Evolutionary conservation across 2,888 invertebrate genomes (phyloP).

Genomic region (Phalera bucephala): DNA sequence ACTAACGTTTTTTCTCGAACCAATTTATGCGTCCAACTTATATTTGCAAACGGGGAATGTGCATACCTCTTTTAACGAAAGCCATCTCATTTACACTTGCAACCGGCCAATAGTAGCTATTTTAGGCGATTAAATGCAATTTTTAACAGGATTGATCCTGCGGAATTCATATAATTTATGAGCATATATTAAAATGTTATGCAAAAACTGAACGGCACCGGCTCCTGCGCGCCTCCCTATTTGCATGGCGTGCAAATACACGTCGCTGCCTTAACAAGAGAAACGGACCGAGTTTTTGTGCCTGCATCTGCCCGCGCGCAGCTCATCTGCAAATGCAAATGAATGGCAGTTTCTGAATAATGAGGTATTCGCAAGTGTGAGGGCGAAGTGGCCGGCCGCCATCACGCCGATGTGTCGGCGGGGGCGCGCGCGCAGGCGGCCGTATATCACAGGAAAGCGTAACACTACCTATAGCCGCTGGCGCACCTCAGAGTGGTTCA

Average conservation of each 20-base stretch:
- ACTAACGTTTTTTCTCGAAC: not conserved
- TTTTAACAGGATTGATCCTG: not conserved
- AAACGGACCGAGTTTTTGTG: constrained; percentile 3
- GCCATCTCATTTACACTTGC: not conserved
- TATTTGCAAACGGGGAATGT: not conserved
- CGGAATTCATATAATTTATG: not conserved
- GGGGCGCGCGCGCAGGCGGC: too few species aligned
- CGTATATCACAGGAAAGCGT: too few species aligned
- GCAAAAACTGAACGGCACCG: not conserved
- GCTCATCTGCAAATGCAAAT: constrained; percentile 10
- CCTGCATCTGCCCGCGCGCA: constrained; percentile 10
- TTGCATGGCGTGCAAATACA: not conserved
- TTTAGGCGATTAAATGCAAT: too few species aligned
- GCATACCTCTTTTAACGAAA: not conserved
- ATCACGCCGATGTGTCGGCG: too few species aligned
- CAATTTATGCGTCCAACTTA: not conserved
- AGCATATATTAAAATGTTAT: not conserved
- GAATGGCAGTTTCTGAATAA: constrained; percentile 1
- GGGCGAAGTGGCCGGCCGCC: too few species aligned
- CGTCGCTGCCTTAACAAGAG: constrained; percentile 6
- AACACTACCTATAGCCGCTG: too few species aligned
- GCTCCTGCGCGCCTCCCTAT: not conserved
- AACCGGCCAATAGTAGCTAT: not conserved
- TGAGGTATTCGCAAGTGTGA: not conserved
- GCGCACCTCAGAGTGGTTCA: too few species aligned